phyloP scores from a whole-genome alignment of 2,113 vertebrate genomes.

The Excalfactoria chinensis region DNA sequence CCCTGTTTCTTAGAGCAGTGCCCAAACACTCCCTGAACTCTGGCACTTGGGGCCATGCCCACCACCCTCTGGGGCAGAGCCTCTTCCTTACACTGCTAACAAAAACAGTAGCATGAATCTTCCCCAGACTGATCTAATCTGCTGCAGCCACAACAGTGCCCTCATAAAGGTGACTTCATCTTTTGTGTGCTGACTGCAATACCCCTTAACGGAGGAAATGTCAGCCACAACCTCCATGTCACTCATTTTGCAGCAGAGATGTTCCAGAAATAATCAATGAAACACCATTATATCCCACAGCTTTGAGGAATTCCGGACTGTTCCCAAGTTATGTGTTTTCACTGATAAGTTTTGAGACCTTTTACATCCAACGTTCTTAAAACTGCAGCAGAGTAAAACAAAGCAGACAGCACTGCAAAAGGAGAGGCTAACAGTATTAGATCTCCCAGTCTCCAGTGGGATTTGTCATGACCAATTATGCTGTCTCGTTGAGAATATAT shows the following conservation, averaged over 20 bases:
- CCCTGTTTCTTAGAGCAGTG: too few species aligned
- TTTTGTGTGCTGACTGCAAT: neutral
- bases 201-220: too few species aligned
- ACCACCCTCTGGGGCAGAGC: too few species aligned
- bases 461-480: neutral
- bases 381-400: accelerated
- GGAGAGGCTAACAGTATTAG: neutral
- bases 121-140: neutral
- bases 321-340: neutral
- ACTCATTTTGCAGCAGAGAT: neutral
- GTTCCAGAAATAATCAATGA: neutral
- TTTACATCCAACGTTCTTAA: neutral
- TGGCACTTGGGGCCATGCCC: too few species aligned
- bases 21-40: too few species aligned
- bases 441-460: neutral
- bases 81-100: neutral
- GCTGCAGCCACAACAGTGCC: neutral
- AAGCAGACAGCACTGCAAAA: neutral
- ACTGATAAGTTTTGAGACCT: neutral
- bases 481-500: neutral
- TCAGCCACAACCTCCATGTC: neutral
- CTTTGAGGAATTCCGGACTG: neutral
- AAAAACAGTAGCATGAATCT: neutral
- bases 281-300: neutral
- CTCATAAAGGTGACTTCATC: too few species aligned